Evolutionary conservation across 2,888 invertebrate genomes (phyloP).

Genomic region (Celastrina argiolus): DNA sequence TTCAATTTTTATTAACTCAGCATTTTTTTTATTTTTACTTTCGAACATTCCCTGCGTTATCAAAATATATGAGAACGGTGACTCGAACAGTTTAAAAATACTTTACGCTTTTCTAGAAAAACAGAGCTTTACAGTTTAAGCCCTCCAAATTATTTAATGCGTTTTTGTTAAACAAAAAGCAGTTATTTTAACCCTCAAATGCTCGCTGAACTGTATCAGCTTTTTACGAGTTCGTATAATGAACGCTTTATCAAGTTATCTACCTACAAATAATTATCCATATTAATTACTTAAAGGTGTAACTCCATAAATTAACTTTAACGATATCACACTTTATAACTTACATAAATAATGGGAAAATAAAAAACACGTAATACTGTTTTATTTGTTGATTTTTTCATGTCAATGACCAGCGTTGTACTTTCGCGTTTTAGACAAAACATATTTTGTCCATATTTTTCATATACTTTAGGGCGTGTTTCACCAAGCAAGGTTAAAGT

Average conservation of each 20-base stretch:
- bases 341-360: not conserved
- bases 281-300: conserved; percentile 6
- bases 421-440: not conserved
- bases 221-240: not conserved
- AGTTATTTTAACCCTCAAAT: not conserved
- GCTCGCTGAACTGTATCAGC: not conserved
- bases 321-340: conserved; percentile 10
- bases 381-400: not conserved
- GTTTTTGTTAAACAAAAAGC: not conserved
- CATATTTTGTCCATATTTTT: too few relatives aligned
- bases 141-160: too few relatives aligned
- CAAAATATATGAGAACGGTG: too few relatives aligned
- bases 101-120: too few relatives aligned
- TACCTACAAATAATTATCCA: conserved; percentile 1
- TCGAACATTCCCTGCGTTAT: too few relatives aligned
- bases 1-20: too few relatives aligned
- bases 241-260: not conserved
- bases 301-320: not conserved
- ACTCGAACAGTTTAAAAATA: too few relatives aligned
- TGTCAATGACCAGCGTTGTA: not conserved
- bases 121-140: too few relatives aligned
- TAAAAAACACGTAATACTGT: conserved; percentile 2
- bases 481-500: too few relatives aligned
- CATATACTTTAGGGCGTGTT: too few relatives aligned
- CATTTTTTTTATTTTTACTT: too few relatives aligned